Base-by-base conservation (phyloP, 1,140 invertebrate species). In the Drosophila serrata region DNA sequence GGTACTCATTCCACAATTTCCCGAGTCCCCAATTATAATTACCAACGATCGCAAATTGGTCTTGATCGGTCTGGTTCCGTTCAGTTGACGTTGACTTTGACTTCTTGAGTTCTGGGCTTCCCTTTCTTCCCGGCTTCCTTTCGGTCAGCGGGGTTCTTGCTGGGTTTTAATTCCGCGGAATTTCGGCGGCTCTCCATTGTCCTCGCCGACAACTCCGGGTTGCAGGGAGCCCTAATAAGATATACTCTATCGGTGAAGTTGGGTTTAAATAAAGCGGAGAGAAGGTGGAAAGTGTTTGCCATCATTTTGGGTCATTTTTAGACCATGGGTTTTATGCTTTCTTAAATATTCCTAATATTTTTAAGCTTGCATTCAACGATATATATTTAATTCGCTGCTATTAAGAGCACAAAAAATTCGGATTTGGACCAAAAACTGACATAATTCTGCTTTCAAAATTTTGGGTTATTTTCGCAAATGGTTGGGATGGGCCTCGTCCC, bases 171-270 rank as follows among this genome's bases (percentile, higher is more conserved):
- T 90, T 88, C 60, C 64, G 43, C 57, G 73, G 85, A 88, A 88
- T 88, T 90, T 85, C 74, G 65, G 61, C 77, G 84, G 85, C 85
- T 69, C 73, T 85, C 19, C 62, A 87, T 82, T 82, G 82, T 82
- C 79, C 62, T 65, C 79, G 79, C 75, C 82, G 79, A 57, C 76
- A 51, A 63, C 40, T 27, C 27, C 27, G 43, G 24, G 29, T 43
- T 39, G 64, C 24, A 19, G 33, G 24, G 15, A 43, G 60, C 59
- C 62, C 33, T 59, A 63, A 76, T 84, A 77, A 73, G 48, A 43
- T 60, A 63, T 82, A 67, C 75, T 37, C 75, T 75, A 45, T 12
- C 19, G 1, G 1, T 15, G 4, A 2, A 27, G 19, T 31, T 61
- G 37, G 17, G 33, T 33, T 42, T 4, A 19, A 60, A 24, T n/a